Conservation (phyloP, 2,888 invertebrate genomes). For the Baccha elongata region DNA sequence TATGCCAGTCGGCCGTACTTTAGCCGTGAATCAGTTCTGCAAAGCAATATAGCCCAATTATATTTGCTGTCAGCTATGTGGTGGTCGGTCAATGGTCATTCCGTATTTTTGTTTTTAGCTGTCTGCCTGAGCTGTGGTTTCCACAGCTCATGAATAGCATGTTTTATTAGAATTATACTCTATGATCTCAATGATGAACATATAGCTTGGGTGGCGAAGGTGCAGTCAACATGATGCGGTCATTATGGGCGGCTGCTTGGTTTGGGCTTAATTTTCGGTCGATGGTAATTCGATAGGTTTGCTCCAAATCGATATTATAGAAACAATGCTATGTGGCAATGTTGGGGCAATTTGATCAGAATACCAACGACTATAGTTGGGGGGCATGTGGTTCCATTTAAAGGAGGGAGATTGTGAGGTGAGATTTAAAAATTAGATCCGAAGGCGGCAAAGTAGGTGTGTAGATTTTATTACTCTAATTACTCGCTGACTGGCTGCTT, state of each 20-base stretch:
- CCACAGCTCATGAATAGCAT: conserved; percentile 39
- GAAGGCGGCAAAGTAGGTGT: conserved; percentile 65
- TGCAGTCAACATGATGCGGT: conserved; percentile 39
- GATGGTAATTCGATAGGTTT: conserved; percentile 58
- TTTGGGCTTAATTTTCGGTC: conserved; percentile 35
- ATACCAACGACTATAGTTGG: too few relatives aligned
- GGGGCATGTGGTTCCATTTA: background rate
- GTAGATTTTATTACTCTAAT: conserved; percentile 66
- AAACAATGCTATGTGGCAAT: conserved; percentile 28
- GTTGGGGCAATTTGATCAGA: background rate
- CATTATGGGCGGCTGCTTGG: conserved; percentile 32
- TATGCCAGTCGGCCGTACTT: background rate
- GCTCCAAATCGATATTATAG: conserved; percentile 44
- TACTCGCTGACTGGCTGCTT: conserved; percentile 43
- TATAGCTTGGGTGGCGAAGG: conserved; percentile 5
- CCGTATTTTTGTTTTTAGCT: conserved; percentile 1
- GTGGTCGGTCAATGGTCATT: conserved; percentile 41
- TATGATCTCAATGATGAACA: conserved; percentile 29
- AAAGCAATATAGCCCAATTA: conserved; percentile 16
- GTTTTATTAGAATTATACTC: conserved; percentile 29
- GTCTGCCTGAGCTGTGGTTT: conserved; percentile 26
- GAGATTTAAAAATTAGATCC: conserved; percentile 40
- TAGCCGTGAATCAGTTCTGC: background rate
- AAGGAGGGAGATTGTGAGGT: conserved; percentile 30
- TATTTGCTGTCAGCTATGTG: conserved; percentile 16